These are phyloP conservation scores for Torymus texanus DNA, from an alignment of 2,888 invertebrate species.

Conservation along the genomic window DNA sequence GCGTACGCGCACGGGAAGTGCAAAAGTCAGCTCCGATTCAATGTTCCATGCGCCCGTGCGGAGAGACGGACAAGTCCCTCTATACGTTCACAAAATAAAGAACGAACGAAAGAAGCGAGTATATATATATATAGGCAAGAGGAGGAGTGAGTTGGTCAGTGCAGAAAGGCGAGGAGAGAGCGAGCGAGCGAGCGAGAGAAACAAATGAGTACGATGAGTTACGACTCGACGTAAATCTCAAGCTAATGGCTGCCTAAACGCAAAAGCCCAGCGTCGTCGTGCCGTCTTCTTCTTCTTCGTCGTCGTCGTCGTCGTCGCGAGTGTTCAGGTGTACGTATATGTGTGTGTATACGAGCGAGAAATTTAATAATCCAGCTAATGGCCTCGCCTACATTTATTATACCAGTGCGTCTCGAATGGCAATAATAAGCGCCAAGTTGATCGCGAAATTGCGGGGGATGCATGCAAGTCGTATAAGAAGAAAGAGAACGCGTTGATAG, in stretches of 20 bases:
- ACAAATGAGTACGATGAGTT: slow-evolving; percentile 75
- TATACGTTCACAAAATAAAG: no score
- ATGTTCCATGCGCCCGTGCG: no score
- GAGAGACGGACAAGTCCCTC: no score
- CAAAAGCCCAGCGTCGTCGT: slow-evolving; percentile 64
- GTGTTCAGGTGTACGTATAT: slow-evolving; percentile 30
- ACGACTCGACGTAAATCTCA: slow-evolving; percentile 74
- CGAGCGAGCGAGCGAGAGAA: slow-evolving; percentile 65
- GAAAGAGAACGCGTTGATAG: no score
- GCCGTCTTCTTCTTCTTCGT: no score
- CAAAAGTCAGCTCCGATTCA: no score
- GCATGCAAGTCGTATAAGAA: no score
- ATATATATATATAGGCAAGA: slow-evolving; percentile 28
- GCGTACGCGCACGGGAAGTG: no score
- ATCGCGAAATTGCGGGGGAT: slow-evolving; percentile 1
- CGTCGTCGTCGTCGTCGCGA: no score
- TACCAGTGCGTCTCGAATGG: slow-evolving; percentile 36
- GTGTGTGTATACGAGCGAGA: slow-evolving; percentile 68
- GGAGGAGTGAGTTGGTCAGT: slow-evolving; percentile 56
- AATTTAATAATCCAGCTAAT: slow-evolving; percentile 75
- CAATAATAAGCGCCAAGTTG: slow-evolving; percentile 30
- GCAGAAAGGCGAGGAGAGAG: slow-evolving; percentile 59
- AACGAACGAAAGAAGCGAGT: no score
- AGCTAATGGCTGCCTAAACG: slow-evolving; percentile 75
- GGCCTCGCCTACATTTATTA: slow-evolving; percentile 72